Conservation (phyloP, 23 tunicate genomes). For the Botrylloides violaceus region DNA sequence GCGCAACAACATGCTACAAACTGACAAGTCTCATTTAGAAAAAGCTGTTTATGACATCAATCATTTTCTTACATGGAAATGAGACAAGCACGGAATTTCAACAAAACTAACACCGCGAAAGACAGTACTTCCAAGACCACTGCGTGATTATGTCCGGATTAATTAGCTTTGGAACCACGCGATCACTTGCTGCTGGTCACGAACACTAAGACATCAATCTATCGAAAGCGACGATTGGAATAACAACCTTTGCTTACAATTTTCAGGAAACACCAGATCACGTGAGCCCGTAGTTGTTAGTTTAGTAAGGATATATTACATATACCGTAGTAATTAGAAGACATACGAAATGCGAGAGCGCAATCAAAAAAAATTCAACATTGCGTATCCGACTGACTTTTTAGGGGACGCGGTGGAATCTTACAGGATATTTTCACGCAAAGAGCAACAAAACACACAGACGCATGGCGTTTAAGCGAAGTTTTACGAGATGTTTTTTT, state of each 20-base stretch:
- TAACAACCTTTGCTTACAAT: background rate
- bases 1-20: background rate
- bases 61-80: background rate
- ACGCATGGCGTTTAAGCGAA: too few relatives aligned
- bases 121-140: background rate
- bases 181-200: background rate
- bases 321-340: too few relatives aligned
- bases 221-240: background rate
- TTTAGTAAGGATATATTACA: too few relatives aligned
- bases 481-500: too few relatives aligned
- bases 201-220: background rate
- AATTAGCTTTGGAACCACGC: conserved; percentile 1
- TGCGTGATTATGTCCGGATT: background rate
- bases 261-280: background rate
- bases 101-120: background rate
- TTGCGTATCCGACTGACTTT: too few relatives aligned
- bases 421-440: too few relatives aligned
- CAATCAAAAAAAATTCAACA: too few relatives aligned
- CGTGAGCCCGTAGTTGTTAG: too few relatives aligned
- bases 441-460: too few relatives aligned
- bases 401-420: too few relatives aligned
- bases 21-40: background rate
- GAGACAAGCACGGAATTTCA: background rate
- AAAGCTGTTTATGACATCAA: background rate
- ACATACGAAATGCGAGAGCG: too few relatives aligned